Conservation (phyloP, 2,888 invertebrate species). For the Lamproptera curius region DNA sequence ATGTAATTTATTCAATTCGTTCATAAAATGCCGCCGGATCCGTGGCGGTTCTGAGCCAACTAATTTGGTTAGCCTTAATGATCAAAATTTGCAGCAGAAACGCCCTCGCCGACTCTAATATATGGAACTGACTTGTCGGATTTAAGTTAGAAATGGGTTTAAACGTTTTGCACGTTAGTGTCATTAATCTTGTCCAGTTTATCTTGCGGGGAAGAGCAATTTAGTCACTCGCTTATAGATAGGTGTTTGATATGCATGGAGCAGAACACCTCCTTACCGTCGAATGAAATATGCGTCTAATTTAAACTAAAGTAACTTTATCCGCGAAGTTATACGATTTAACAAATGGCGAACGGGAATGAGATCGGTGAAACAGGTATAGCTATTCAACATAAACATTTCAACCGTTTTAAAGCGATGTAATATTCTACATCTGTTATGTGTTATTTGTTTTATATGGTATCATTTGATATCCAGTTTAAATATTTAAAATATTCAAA, state of each 20-base stretch:
- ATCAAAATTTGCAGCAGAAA: slow-evolving; percentile 73
- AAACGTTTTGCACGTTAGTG: slow-evolving; percentile 76
- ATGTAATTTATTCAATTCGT: slow-evolving; percentile 57
- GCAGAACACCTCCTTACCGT: slow-evolving; percentile 14
- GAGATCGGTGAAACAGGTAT: slow-evolving; percentile 11
- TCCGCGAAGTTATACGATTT: slow-evolving; percentile 11
- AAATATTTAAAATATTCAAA: background rate
- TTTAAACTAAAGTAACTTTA: slow-evolving; percentile 13
- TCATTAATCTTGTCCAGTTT: slow-evolving; percentile 75
- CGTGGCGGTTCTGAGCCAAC: slow-evolving; percentile 63
- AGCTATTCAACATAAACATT: background rate
- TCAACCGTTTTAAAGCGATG: background rate
- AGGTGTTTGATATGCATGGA: slow-evolving; percentile 28
- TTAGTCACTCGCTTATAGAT: slow-evolving; percentile 31
- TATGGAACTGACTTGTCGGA: slow-evolving; percentile 77
- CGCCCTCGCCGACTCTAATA: slow-evolving; percentile 69
- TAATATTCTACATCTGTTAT: background rate
- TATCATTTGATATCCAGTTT: background rate
- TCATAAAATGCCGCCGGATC: slow-evolving; percentile 51
- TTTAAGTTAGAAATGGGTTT: slow-evolving; percentile 75
- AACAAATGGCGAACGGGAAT: slow-evolving; percentile 7
- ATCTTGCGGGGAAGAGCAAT: slow-evolving; percentile 59
- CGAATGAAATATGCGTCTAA: slow-evolving; percentile 19
- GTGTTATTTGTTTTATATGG: background rate
- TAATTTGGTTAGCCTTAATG: slow-evolving; percentile 76